Evolutionary conservation across 1,140 invertebrate genomes (phyloP), one percentile per base, ranked within the genome.

Genomic region (Solenopsis fugax): DNA sequence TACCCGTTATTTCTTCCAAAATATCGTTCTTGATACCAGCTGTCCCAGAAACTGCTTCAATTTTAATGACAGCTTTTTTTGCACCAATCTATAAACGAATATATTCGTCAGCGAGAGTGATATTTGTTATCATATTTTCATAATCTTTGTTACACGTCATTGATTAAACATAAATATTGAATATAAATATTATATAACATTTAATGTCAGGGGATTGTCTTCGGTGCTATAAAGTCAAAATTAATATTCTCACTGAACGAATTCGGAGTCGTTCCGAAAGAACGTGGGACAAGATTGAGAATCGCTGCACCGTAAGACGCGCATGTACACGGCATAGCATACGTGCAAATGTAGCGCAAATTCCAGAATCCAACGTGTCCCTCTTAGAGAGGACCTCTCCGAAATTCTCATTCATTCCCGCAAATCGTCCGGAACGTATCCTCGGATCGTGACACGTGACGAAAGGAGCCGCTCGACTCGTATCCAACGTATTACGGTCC

Each of bases 381-480:
- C 41, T 72, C 16, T 37, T 29, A 0, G 45, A 56, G n/a, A 48
- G 52, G 52, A 48, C 69, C 48, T 16, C 54, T 50, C 7, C 24
- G 29, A 60, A 29, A 84, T 84, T 75, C 54, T 73, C 54, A 72
- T 84, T 73, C 54, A 84, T 73, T 73, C 48, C 54, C 41, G 18
- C 54, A 71, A 84, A 62, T 58, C 41, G 41, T 37, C 67, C 67
- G 41, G 54, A 72, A 82, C 65, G 29, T 72, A 82, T 72, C 24
- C 67, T 60, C 7, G 37, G 18, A 73, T 82, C 67, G 54, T 60
- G 80, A 82, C 80, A 60, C 67, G 52, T 58, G 78, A 67, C 78
- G 52, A 82, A 82, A 72, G 54, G 24, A 72, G 37, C 37, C 18
- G 67, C 52, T 72, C 18, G 75, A 60, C 56, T 62, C 29, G 45